Evolutionary conservation across 1,140 invertebrate species (phyloP).

Genomic region (Dreissena rostriformis): DNA sequence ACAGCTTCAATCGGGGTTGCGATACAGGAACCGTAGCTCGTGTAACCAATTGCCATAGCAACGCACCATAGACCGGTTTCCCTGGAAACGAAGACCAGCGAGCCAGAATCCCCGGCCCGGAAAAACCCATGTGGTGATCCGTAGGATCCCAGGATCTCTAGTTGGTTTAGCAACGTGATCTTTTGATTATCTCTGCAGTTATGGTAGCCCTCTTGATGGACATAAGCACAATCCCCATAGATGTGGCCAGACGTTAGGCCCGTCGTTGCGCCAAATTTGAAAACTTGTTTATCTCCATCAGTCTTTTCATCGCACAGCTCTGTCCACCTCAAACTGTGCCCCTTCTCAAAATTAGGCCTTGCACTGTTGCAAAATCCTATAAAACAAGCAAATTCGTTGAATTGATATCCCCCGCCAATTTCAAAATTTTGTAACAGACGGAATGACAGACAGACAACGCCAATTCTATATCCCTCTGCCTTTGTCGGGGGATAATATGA

Average conservation of each 20-base stretch:
- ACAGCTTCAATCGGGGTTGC: conserved; percentile 34
- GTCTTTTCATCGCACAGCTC: neutral
- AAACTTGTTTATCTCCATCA: neutral
- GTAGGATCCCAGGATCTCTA: neutral
- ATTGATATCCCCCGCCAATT: no score
- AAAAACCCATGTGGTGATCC: conserved; percentile 2
- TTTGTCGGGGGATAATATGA: no score
- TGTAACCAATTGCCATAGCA: conserved; percentile 28
- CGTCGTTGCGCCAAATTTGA: conserved; percentile 25
- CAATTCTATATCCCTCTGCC: no score
- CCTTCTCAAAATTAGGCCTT: neutral
- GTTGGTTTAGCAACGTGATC: conserved; percentile 7
- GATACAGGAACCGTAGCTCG: conserved; percentile 40
- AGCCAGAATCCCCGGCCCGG: conserved; percentile 28
- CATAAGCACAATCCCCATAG: conserved; percentile 19
- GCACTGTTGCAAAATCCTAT: neutral
- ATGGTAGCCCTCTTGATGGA: neutral
- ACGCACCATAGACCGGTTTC: conserved; percentile 10
- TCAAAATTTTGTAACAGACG: no score
- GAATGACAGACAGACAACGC: no score
- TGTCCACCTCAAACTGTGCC: neutral
- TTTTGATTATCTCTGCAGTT: neutral
- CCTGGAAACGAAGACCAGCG: conserved; percentile 2
- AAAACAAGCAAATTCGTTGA: no score
- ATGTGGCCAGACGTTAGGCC: conserved; percentile 17